Conservation (phyloP, 35 echinoderm and acorn worm genomes). For the Lytechinus variegatus region DNA sequence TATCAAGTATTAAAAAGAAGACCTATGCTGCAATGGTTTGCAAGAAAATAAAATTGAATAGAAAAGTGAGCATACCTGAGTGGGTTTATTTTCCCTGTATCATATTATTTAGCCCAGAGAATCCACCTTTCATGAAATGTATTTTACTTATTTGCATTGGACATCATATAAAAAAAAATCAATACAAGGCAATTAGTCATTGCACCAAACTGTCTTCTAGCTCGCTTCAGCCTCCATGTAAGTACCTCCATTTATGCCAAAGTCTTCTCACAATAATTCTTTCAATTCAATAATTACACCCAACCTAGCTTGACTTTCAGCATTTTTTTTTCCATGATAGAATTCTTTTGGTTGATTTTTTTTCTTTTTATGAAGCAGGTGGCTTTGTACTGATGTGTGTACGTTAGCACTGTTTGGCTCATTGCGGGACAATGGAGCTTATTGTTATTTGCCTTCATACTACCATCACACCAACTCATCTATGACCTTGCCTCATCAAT, state of each 20-base stretch:
- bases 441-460: background rate
- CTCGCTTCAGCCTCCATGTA: background rate
- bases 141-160: background rate
- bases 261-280: background rate
- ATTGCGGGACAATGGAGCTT: conserved; percentile 32
- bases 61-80: background rate
- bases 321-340: background rate
- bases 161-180: background rate
- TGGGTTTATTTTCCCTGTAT: background rate
- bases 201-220: background rate
- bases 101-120: background rate
- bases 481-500: conserved; percentile 30
- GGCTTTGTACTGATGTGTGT: conserved; percentile 28
- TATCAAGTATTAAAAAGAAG: background rate
- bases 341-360: background rate
- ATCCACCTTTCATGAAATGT: background rate
- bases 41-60: background rate
- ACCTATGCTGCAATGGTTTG: background rate
- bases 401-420: conserved; percentile 6
- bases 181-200: conserved; percentile 13
- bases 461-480: conserved; percentile 14
- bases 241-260: background rate
- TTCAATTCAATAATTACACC: background rate
- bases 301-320: background rate
- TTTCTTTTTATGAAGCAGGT: background rate